phyloP scores from a whole-genome alignment of 2,888 invertebrate species.

The Candidula unifasciata region DNA sequence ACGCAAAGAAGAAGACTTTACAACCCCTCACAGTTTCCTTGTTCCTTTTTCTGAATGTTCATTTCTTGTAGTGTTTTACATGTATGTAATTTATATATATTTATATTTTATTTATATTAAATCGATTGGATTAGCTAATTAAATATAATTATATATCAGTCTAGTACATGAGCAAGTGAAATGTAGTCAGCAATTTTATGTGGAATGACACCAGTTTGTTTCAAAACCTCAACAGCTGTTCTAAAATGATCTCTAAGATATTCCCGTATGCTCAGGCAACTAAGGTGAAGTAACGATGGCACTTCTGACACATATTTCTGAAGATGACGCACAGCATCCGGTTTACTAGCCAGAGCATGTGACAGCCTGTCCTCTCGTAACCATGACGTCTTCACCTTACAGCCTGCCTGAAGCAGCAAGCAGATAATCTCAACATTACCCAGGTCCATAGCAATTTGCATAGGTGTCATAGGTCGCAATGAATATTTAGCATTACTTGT shows the following conservation, averaged over 20 bases:
- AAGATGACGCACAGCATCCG: constrained; percentile 59
- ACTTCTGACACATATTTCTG: constrained; percentile 56
- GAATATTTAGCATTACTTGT: constrained; percentile 58
- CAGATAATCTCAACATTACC: constrained; percentile 63
- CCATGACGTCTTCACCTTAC: constrained; percentile 58
- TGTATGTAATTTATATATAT: too few relatives aligned
- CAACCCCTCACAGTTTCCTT: too few relatives aligned
- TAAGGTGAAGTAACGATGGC: constrained; percentile 59
- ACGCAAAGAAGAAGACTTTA: too few relatives aligned
- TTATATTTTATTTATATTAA: neutral
- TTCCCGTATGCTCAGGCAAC: constrained; percentile 57
- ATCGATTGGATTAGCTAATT: neutral
- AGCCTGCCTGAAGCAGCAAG: constrained; percentile 64
- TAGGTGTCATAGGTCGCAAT: constrained; percentile 65
- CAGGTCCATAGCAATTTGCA: constrained; percentile 64
- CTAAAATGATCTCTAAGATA: constrained; percentile 54
- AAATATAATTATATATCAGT: neutral
- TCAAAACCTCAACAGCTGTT: constrained; percentile 52
- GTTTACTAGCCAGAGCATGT: constrained; percentile 54
- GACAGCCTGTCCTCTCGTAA: constrained; percentile 55
- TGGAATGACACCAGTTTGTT: constrained; percentile 56
- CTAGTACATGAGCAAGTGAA: constrained; percentile 57
- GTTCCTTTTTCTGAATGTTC: too few relatives aligned
- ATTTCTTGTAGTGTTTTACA: too few relatives aligned
- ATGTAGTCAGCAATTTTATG: constrained; percentile 57